Evolutionary conservation across 2,797 vertebrate genomes (phyloP), one percentile per base, ranked within the genome.

Genomic region (Urophycis tenuis): DNA sequence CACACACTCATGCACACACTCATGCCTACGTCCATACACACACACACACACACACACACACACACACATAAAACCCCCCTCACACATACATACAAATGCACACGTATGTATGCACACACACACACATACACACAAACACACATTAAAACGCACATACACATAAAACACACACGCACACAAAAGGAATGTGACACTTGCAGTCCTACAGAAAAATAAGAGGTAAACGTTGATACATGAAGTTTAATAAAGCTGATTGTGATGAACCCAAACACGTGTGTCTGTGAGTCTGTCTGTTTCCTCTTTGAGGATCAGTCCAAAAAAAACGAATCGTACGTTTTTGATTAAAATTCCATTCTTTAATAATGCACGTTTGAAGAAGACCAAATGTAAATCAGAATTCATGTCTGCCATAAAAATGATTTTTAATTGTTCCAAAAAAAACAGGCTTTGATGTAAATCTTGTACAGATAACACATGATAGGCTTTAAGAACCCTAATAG

Each of bases 201-300:
- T 72, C 53, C 17, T 25, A 67, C n/a, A 78, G 73, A 80, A n/a
- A 73, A 34, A 25, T 79, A 74, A 72, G 5, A 79, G 77, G 64
- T 30, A 76, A 35, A 81, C 80, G 49, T 92, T 87, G 90, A 84
- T 80, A 87, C 81, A 80, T 78, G 53, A 86, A 78, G 36, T 86
- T 75, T 45, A 85, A 91, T 92, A 92, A 92, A 91, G 76, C 78
- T 72, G 78, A 76, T 80, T 82, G 82, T 91, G 88, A 84, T 87
- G 82, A 90, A 81, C 83, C 85, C 64, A 81, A 79, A 64, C 5
- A 22, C 81, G 83, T 81, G 33, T 80, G 75, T 75, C 84, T 74
- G 89, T 77, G 25, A 25, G 31, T 80, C 67, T 74, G 30, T 79
- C 9, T 77, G 53, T 74, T 77, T 33, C 3, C 22, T 34, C 41